These are phyloP conservation scores for Pseudopipra pipra DNA, from an alignment of 2,113 vertebrate genomes.

Conservation along the genomic window DNA sequence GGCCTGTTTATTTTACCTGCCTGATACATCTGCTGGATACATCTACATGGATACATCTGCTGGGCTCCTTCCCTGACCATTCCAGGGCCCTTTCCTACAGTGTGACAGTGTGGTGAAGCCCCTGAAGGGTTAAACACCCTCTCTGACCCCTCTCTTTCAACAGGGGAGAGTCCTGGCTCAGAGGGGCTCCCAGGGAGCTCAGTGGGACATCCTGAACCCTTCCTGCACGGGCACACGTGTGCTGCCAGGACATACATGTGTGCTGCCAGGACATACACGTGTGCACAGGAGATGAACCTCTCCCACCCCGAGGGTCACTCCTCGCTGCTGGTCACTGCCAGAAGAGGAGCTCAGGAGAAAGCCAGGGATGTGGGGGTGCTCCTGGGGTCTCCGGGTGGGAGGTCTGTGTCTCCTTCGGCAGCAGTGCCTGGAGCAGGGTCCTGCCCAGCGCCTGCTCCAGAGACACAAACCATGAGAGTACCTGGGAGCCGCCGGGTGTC, in stretches of 20 bases:
- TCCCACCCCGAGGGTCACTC: rapidly evolving
- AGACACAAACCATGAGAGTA: background rate
- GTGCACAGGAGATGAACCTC: rapidly evolving
- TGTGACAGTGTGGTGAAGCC: rapidly evolving
- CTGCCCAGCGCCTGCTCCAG: background rate
- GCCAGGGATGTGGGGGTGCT: background rate
- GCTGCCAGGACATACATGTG: background rate
- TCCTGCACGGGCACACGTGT: rapidly evolving
- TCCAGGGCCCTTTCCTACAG: background rate
- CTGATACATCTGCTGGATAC: background rate
- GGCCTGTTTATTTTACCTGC: slow-evolving; percentile 38
- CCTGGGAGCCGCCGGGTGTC: background rate
- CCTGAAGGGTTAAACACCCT: background rate
- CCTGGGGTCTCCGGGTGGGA: background rate
- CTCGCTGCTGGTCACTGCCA: background rate
- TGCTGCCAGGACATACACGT: rapidly evolving
- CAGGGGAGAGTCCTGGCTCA: background rate
- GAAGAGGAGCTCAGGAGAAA: background rate
- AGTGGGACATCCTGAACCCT: background rate
- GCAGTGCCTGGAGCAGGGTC: background rate
- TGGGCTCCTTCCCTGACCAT: background rate
- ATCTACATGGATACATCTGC: background rate
- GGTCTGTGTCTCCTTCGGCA: background rate
- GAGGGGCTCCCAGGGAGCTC: background rate
- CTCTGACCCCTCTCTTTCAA: rapidly evolving